Conservation (phyloP, 2,113 vertebrate genomes). For the Peromyscus polionotus region DNA sequence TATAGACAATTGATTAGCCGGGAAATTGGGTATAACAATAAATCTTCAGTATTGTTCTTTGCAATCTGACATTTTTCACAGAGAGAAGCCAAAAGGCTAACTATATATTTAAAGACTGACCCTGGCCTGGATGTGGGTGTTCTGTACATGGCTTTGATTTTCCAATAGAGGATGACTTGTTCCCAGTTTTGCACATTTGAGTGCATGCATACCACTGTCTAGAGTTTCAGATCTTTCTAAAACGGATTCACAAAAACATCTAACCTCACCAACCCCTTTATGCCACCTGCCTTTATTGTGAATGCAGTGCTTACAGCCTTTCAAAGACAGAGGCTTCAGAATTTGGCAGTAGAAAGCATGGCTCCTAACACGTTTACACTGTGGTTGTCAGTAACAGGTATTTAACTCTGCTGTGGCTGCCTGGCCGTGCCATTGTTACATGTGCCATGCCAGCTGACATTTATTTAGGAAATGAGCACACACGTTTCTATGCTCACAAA, state of each 20-base stretch:
- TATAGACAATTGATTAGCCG: constrained; percentile 21
- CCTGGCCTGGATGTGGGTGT: constrained; percentile 66
- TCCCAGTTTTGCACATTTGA: constrained; percentile 64
- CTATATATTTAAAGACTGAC: constrained; percentile 77
- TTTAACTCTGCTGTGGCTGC: background rate
- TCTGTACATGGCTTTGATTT: constrained; percentile 76
- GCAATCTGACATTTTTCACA: constrained; percentile 59
- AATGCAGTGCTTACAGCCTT: constrained; percentile 51
- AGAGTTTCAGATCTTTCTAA: constrained; percentile 79
- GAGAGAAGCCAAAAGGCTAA: constrained; percentile 79
- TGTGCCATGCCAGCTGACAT: background rate
- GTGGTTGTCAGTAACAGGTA: background rate
- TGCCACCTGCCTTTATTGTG: constrained; percentile 72
- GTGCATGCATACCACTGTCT: constrained; percentile 56
- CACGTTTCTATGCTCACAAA: background rate
- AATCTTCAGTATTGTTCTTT: constrained; percentile 60
- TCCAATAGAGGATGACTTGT: constrained; percentile 74
- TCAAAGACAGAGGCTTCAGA: constrained; percentile 22
- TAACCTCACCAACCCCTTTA: constrained; percentile 72
- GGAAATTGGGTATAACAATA: constrained; percentile 58
- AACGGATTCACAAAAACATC: constrained; percentile 54
- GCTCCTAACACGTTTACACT: constrained; percentile 7
- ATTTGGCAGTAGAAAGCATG: constrained; percentile 4
- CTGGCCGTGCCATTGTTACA: background rate
- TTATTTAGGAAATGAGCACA: background rate